Conservation (phyloP, 1,140 invertebrate species). For the Drosophila murphyi region DNA sequence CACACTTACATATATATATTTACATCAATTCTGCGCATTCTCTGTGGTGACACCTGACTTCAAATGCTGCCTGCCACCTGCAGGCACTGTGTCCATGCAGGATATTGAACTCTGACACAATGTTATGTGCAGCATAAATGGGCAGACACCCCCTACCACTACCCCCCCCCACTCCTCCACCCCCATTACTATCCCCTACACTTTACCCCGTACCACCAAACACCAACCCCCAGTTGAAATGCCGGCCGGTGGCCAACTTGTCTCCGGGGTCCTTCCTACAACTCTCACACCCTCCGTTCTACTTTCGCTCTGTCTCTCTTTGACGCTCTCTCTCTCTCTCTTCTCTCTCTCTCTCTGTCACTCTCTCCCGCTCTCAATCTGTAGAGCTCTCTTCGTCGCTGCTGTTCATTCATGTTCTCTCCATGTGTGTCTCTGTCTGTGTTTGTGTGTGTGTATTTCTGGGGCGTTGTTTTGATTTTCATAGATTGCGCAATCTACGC, state of each 20-base stretch:
- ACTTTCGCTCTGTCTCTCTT: not conserved
- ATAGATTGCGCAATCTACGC: conserved; percentile 76
- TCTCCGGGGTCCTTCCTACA: conserved; percentile 22
- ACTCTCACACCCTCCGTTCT: not conserved
- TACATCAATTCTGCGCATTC: not conserved
- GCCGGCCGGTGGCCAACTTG: conserved; percentile 69
- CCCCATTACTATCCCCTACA: no score
- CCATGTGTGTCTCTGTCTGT: conserved; percentile 9
- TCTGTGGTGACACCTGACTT: conserved; percentile 10
- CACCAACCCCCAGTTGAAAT: not conserved
- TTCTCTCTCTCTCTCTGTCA: not conserved
- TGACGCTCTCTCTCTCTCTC: not conserved
- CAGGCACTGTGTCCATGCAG: conserved; percentile 51
- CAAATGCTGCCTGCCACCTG: conserved; percentile 23
- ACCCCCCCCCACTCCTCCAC: not conserved
- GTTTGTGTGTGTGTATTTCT: conserved; percentile 56
- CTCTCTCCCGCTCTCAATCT: not conserved
- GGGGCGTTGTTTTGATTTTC: conserved; percentile 81
- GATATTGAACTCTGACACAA: conserved; percentile 82
- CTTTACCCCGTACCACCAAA: no score
- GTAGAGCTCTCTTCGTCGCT: not conserved
- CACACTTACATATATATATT: not conserved
- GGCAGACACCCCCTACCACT: not conserved
- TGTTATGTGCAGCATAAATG: conserved; percentile 56
- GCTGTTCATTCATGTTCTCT: conserved; percentile 38